phyloP scores from a whole-genome alignment of 2,888 invertebrate species.

The Escarpia spicata region DNA sequence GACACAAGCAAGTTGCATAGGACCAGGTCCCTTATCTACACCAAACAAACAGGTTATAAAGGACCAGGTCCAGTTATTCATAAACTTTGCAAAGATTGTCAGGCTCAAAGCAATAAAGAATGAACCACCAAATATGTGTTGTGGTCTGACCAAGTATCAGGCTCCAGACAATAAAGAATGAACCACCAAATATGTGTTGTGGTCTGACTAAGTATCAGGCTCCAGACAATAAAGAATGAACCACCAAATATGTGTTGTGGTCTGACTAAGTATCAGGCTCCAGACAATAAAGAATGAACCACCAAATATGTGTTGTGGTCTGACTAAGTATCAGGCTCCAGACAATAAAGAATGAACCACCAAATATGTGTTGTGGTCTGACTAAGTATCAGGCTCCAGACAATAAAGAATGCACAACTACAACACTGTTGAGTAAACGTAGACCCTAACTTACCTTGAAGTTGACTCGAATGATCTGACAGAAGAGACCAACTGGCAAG shows the following conservation, averaged over 20 bases:
- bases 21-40: background rate
- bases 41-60: background rate
- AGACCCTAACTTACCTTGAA: conserved; percentile 60
- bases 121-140: too few relatives aligned
- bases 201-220: background rate
- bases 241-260: background rate
- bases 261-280: background rate
- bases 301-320: background rate
- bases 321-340: too few relatives aligned
- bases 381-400: too few relatives aligned
- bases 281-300: too few relatives aligned
- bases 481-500: conserved; percentile 78
- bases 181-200: too few relatives aligned
- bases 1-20: background rate
- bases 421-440: background rate
- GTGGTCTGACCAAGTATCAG: background rate
- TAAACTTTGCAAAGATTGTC: too few relatives aligned
- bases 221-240: too few relatives aligned
- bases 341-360: too few relatives aligned
- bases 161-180: too few relatives aligned
- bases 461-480: conserved; percentile 74
- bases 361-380: background rate
- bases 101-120: too few relatives aligned
- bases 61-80: too few relatives aligned
- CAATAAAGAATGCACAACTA: too few relatives aligned